Percentiles rank a stretch among this genome's conserved stretches.
These are phyloP conservation scores for Pogonognathellus flavescens DNA, from an alignment of 1,140 invertebrate species.

Conservation along the genomic window DNA sequence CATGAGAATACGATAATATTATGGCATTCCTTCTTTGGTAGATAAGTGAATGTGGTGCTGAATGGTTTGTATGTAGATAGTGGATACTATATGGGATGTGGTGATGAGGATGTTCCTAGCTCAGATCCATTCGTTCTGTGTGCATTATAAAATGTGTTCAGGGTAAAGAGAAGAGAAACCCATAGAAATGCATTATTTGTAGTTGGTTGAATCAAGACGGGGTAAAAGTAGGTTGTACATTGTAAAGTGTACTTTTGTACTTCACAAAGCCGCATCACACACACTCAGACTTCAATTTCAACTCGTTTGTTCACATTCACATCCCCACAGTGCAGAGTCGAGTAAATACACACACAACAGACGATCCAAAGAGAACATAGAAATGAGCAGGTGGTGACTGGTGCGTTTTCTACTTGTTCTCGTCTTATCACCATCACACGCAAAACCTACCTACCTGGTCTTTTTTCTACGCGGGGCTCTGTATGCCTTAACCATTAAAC, in stretches of 20 bases:
- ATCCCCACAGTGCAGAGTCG: slow-evolving; percentile 10
- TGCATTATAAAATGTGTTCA: not conserved
- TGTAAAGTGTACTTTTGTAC: not conserved
- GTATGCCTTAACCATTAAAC: not conserved
- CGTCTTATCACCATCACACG: slow-evolving; percentile 29
- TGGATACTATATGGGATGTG: not conserved
- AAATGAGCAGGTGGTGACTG: slow-evolving; percentile 28
- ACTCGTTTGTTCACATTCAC: slow-evolving; percentile 26
- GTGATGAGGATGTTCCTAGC: not conserved
- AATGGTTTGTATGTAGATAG: not conserved
- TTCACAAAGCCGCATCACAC: not conserved
- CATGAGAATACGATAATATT: not conserved
- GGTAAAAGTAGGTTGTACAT: slow-evolving; percentile 26
- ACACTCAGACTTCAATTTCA: not conserved
- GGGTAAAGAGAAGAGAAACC: slow-evolving; percentile 13
- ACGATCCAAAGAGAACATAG: not conserved
- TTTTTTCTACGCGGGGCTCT: not conserved
- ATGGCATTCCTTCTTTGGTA: not conserved
- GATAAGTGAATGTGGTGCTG: not conserved
- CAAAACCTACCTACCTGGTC: slow-evolving; percentile 35
- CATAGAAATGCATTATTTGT: not conserved
- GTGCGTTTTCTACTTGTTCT: slow-evolving; percentile 30
- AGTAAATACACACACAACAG: not conserved
- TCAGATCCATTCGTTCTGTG: not conserved
- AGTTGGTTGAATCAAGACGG: slow-evolving; percentile 19